Evolutionary conservation across 2,113 vertebrate species (phyloP).

Genomic region (Istiophorus platypterus): DNA sequence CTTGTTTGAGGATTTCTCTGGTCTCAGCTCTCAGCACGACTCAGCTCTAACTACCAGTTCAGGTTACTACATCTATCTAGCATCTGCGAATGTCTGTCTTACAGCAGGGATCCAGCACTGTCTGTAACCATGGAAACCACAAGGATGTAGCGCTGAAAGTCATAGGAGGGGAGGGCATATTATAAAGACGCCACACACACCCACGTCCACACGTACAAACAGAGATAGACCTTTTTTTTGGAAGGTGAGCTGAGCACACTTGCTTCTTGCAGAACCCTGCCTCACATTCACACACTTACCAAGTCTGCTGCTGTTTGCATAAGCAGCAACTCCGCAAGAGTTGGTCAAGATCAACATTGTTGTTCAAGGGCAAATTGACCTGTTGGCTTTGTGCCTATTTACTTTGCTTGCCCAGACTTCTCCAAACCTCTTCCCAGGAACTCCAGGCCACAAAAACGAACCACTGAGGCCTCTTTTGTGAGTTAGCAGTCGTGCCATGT

Average conservation of each 20-base stretch:
- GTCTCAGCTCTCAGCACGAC: slow-evolving; percentile 47
- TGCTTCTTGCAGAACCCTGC: neutral
- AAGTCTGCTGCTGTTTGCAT: neutral
- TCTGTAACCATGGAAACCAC: slow-evolving; percentile 77
- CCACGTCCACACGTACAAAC: slow-evolving; percentile 16
- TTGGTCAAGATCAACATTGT: slow-evolving; percentile 15
- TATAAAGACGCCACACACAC: slow-evolving; percentile 19
- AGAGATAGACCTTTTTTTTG: slow-evolving; percentile 1
- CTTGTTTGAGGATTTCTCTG: slow-evolving; percentile 33
- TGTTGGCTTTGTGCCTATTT: slow-evolving; percentile 43
- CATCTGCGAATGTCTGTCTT: slow-evolving; percentile 45
- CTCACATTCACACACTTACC: neutral
- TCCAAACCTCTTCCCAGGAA: slow-evolving; percentile 13
- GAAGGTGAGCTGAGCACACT: neutral
- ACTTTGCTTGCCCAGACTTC: slow-evolving; percentile 8
- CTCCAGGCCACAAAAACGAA: slow-evolving; percentile 7
- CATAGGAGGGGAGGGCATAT: slow-evolving; percentile 34
- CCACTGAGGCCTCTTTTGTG: neutral
- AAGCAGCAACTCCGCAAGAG: slow-evolving; percentile 3
- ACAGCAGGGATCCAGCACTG: slow-evolving; percentile 42
- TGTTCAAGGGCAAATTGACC: slow-evolving; percentile 43
- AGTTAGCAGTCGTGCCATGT: neutral
- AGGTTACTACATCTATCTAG: slow-evolving; percentile 60
- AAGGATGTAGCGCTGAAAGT: slow-evolving; percentile 47
- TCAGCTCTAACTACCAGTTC: slow-evolving; percentile 41